Evolutionary conservation across 2,888 invertebrate genomes (phyloP), one percentile per base, ranked within the genome.

Genomic region (Liopterus haemorrhoidalis): DNA sequence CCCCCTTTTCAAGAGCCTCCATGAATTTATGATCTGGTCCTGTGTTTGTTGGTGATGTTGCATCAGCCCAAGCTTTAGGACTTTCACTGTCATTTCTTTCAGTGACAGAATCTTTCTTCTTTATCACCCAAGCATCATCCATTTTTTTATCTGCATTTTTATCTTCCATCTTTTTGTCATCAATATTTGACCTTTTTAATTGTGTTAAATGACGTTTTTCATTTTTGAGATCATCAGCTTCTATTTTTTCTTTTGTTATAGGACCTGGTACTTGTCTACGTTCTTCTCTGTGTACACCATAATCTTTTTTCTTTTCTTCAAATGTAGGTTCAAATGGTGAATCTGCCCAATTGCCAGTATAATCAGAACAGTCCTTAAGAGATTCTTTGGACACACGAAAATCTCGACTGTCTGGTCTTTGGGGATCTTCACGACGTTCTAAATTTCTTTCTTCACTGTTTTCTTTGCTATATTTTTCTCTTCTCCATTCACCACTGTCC

Each of bases 201-300:
- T 73, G 73, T 3, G 71, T 74, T 44, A 75, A 60, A 52, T 65
- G 71, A 14, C 73, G 64, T 48, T 72, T 72, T 49, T 74, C 72
- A 20, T 59, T 64, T 49, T 70, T 67, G 28, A 69, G 55, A 59
- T 77, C 76, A 27, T 75, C 75, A 1, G 76, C 76, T 56, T 76
- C 77, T 12, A 79, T 67, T 52, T 75, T 73, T 43, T 79, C 78
- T 48, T 75, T 70, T 0, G 76, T 78, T 6, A 78, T 75, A 1
- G 78, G 76, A 12, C 75, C 76, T 1, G 76, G 75, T n/a, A 76
- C 73, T 48, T 69, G 68, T 40, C 74, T 64, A 18, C 70, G 59
- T 43, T 66, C 64, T 35, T 64, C 63, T 48, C 62, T 60, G 30
- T 42, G 47, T 38, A 51, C 39, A 16, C 54, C 49, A 24, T 62